Evolutionary conservation across 2,888 invertebrate genomes (phyloP).

Genomic region (Trichopria drosophilae): DNA sequence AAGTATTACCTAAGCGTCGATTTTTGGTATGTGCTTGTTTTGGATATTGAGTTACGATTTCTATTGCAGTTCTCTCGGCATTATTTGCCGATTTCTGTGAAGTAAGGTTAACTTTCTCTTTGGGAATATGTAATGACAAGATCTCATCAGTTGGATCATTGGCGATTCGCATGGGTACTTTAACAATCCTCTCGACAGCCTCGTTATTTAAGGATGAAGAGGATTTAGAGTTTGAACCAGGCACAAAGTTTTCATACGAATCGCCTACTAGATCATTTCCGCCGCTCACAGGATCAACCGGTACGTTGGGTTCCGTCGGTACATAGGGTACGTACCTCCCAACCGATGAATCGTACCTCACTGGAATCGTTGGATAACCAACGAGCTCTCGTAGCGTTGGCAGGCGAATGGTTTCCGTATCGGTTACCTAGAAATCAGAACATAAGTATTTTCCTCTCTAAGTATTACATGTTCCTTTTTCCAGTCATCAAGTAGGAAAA

Average conservation of each 20-base stretch:
- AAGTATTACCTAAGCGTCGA: no score
- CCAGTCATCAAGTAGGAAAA: slow-evolving; percentile 24
- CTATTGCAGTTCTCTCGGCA: no score
- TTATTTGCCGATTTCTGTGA: no score
- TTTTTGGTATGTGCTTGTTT: no score
- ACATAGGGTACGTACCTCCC: slow-evolving; percentile 6
- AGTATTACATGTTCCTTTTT: slow-evolving; percentile 10
- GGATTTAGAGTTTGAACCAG: not conserved
- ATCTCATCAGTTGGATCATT: slow-evolving; percentile 33
- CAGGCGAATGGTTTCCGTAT: slow-evolving; percentile 40
- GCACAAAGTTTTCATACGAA: slow-evolving; percentile 8
- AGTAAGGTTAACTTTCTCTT: slow-evolving; percentile 33
- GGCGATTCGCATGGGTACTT: slow-evolving; percentile 38
- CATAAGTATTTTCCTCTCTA: slow-evolving; percentile 26
- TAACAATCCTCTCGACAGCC: slow-evolving; percentile 21
- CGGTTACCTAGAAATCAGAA: slow-evolving; percentile 56
- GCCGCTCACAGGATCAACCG: no score
- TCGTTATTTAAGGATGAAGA: slow-evolving; percentile 11
- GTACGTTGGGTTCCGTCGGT: not conserved
- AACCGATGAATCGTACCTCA: slow-evolving; percentile 26
- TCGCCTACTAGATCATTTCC: slow-evolving; percentile 6
- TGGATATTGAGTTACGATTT: no score
- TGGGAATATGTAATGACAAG: slow-evolving; percentile 36
- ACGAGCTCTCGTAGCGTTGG: slow-evolving; percentile 53
- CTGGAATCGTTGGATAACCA: slow-evolving; percentile 35